These are phyloP conservation scores for Lydus trimaculatus DNA, from an alignment of 2,888 invertebrate genomes.

Conservation along the genomic window DNA sequence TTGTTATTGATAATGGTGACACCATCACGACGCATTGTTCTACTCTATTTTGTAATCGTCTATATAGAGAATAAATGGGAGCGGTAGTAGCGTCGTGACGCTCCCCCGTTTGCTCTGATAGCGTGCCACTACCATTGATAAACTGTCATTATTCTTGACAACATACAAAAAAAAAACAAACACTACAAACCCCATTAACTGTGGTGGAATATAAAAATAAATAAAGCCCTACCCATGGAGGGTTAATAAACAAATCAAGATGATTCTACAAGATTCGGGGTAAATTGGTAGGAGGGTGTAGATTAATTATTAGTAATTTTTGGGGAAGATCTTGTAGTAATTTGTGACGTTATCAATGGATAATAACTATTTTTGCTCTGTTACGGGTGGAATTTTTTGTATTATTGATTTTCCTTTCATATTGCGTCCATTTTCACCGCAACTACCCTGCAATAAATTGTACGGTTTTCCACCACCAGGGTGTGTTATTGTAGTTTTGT, in stretches of 20 bases:
- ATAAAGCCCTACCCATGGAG: neutral
- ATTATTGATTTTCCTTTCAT: slow-evolving; percentile 35
- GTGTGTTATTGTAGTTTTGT: slow-evolving; percentile 27
- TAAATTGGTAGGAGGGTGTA: too few relatives aligned
- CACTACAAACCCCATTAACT: neutral
- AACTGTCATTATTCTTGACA: slow-evolving; percentile 10
- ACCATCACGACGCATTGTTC: slow-evolving; percentile 28
- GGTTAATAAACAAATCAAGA: too few relatives aligned
- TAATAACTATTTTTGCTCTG: too few relatives aligned
- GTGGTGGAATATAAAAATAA: neutral
- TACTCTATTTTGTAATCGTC: slow-evolving; percentile 26
- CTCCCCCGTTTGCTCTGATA: slow-evolving; percentile 7
- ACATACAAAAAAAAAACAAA: neutral
- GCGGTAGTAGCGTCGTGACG: slow-evolving; percentile 28
- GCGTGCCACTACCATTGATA: slow-evolving; percentile 20
- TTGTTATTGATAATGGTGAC: neutral
- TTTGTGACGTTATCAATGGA: too few relatives aligned
- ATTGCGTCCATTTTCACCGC: slow-evolving; percentile 37
- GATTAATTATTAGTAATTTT: too few relatives aligned
- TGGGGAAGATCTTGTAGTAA: too few relatives aligned
- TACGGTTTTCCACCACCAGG: slow-evolving; percentile 37
- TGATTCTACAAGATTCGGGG: too few relatives aligned
- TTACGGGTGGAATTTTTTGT: neutral
- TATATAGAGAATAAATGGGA: slow-evolving; percentile 28
- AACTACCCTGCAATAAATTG: slow-evolving; percentile 29